phyloP scores from a whole-genome alignment of 2,797 vertebrate species.

The Poecilia picta region DNA sequence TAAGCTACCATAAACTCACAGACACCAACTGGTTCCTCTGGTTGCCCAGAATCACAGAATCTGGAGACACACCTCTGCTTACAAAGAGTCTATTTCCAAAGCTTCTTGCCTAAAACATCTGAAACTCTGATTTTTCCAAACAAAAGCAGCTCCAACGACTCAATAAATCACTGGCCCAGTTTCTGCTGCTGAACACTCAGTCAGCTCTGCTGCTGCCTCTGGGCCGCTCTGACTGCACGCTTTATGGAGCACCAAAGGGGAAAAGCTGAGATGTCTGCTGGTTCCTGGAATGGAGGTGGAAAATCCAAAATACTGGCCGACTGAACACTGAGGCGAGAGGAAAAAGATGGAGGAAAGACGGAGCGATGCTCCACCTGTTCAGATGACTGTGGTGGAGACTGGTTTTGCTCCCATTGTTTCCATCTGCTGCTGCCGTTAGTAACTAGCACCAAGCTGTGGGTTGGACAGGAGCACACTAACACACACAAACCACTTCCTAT shows the following conservation, averaged over 20 bases:
- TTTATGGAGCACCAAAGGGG: constrained; percentile 57
- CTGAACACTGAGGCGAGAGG: not conserved
- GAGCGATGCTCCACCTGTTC: constrained; percentile 73
- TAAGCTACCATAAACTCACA: not conserved
- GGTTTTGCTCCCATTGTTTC: constrained; percentile 31
- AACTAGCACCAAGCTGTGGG: constrained; percentile 71
- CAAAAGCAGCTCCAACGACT: constrained; percentile 76
- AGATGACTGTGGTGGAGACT: constrained; percentile 18
- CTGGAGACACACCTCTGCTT: constrained; percentile 52
- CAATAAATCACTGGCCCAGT: constrained; percentile 74
- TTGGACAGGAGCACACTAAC: constrained; percentile 55
- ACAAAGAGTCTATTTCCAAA: constrained; percentile 76
- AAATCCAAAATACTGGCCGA: not conserved
- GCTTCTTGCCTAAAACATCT: constrained; percentile 81
- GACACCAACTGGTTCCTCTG: constrained; percentile 16
- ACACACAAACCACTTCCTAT: constrained; percentile 12
- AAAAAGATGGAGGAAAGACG: constrained; percentile 29
- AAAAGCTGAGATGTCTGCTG: constrained; percentile 20
- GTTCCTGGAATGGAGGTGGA: not conserved
- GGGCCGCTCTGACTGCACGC: constrained; percentile 63
- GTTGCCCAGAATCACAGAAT: constrained; percentile 47
- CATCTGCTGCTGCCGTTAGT: constrained; percentile 77
- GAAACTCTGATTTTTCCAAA: constrained; percentile 79
- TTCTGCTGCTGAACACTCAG: constrained; percentile 64
- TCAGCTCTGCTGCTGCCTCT: constrained; percentile 64